Evolutionary conservation across 2,113 vertebrate species (phyloP).

Genomic region (Ceuthmochares aereus): DNA sequence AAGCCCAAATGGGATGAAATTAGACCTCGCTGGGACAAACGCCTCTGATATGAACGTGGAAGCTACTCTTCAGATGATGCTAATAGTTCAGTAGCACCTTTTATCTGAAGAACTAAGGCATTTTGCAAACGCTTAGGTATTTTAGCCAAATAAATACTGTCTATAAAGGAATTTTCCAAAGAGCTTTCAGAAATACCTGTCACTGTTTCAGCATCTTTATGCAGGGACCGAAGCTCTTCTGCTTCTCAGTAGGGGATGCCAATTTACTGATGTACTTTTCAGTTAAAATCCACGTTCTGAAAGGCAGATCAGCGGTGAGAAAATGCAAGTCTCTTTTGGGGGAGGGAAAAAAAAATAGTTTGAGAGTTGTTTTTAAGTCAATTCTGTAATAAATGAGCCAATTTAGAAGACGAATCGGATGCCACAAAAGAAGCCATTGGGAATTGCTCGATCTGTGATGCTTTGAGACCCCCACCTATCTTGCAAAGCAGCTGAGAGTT

Average conservation of each 20-base stretch:
- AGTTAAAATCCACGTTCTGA: conserved; percentile 6
- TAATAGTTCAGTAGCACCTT: conserved; percentile 21
- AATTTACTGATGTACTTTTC: conserved; percentile 45
- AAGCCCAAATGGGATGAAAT: conserved; percentile 16
- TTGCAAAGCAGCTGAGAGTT: not conserved
- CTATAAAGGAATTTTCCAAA: conserved; percentile 49
- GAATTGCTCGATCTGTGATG: not conserved
- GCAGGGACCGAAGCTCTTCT: not conserved
- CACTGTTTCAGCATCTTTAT: conserved; percentile 30
- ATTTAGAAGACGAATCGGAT: conserved; percentile 15
- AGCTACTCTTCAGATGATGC: not conserved
- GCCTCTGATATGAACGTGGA: not conserved
- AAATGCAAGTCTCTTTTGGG: not conserved
- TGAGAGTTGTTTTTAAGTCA: conserved; percentile 42
- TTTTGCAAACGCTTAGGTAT: conserved; percentile 21
- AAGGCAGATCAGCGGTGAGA: conserved; percentile 15
- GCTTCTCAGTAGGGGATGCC: conserved; percentile 36
- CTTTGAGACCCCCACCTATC: not conserved
- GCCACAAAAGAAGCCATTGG: not conserved
- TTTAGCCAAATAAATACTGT: conserved; percentile 48
- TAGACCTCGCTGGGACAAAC: not conserved
- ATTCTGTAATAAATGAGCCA: conserved; percentile 15
- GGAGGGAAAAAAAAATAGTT: not conserved
- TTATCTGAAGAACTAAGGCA: conserved; percentile 8
- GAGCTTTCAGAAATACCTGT: conserved; percentile 45